Percentiles rank a stretch among this genome's conserved stretches.
phyloP scores from a whole-genome alignment of 2,888 invertebrate species.

The Cheilosia grossa region DNA sequence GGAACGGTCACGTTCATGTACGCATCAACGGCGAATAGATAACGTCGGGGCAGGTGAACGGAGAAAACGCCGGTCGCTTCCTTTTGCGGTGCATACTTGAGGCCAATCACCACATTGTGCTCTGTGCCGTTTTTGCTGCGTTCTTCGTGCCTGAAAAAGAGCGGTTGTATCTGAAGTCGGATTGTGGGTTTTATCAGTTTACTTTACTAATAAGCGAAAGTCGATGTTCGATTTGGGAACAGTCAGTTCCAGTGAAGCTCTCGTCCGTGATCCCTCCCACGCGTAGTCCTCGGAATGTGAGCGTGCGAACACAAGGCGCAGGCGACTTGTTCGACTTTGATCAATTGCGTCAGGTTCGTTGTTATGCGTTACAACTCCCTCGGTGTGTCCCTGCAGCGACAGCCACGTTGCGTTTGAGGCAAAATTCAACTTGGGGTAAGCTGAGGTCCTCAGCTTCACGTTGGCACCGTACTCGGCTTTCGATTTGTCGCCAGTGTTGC shows the following conservation, averaged over 20 bases:
- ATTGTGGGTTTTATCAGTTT: constrained; percentile 50
- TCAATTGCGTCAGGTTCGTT: constrained; percentile 86
- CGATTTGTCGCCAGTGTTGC: constrained; percentile 83
- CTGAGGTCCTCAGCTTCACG: constrained; percentile 88
- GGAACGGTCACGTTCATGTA: constrained; percentile 90
- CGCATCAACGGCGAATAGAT: constrained; percentile 87
- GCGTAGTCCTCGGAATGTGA: constrained; percentile 86
- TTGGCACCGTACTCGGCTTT: constrained; percentile 85
- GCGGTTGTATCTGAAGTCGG: not conserved
- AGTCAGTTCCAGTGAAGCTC: constrained; percentile 86
- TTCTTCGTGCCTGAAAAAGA: constrained; percentile 80
- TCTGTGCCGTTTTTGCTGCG: constrained; percentile 84
- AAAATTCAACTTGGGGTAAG: constrained; percentile 90
- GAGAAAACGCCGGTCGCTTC: constrained; percentile 85
- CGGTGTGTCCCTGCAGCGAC: constrained; percentile 89
- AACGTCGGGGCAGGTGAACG: constrained; percentile 87
- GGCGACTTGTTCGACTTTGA: constrained; percentile 85
- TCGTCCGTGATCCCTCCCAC: constrained; percentile 84
- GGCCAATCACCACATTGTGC: constrained; percentile 84
- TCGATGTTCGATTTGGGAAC: constrained; percentile 88
- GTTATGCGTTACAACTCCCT: constrained; percentile 88
- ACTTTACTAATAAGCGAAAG: constrained; percentile 85
- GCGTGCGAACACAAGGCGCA: constrained; percentile 86
- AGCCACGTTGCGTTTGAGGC: constrained; percentile 86
- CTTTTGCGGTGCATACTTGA: constrained; percentile 86